Base-by-base conservation (phyloP, 2,113 vertebrate species). In the Ginglymostoma cirratum region DNA sequence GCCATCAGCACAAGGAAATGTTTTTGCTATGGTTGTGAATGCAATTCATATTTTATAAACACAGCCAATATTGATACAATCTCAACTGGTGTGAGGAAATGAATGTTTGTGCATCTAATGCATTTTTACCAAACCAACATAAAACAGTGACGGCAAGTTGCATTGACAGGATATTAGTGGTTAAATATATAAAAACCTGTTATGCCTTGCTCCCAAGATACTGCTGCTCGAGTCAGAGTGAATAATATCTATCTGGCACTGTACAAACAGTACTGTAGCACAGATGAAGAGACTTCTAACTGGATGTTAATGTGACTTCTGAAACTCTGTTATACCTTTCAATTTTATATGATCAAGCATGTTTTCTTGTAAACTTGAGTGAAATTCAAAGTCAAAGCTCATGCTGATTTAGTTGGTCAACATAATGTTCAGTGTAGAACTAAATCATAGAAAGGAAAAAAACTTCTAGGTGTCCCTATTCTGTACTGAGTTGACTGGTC, bases 181-280 rank as follows among this genome's bases (percentile, higher is more conserved):
- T 97, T 96, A 95, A 97, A 96, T 97, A 97, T 97, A 97, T 97
- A 97, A 97, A 97, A 96, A 96, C 96, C 86, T 97, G 96, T 65
- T 72, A 70, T 95, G 67, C 42, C 94, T 96, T 96, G 45, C 96
- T 96, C 96, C 96, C 96, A 96, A 96, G 96, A 96, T 97, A 96
- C 72, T 96, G 97, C 94, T 96, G 85, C 78, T 27, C 48, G 69
- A 76, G 42, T 69, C 19, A 30, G 94, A 95, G 67, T 72, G 67
- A 70, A 95, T 52, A 95, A 34, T 95, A 95, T 72, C 94, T 95
- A 67, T 30, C 94, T 72, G 69, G 12, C 69, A 48, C 24, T 95
- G 94, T 70, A 34, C 27, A 67, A 76, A 66, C 65, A 72, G 23
- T 8, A 48, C 69, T 72, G 94, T 95, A 52, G 66, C n/a, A 65